These are phyloP conservation scores for Macaca mulatta DNA, from an alignment of 2,113 vertebrate species.

Conservation along the genomic window DNA sequence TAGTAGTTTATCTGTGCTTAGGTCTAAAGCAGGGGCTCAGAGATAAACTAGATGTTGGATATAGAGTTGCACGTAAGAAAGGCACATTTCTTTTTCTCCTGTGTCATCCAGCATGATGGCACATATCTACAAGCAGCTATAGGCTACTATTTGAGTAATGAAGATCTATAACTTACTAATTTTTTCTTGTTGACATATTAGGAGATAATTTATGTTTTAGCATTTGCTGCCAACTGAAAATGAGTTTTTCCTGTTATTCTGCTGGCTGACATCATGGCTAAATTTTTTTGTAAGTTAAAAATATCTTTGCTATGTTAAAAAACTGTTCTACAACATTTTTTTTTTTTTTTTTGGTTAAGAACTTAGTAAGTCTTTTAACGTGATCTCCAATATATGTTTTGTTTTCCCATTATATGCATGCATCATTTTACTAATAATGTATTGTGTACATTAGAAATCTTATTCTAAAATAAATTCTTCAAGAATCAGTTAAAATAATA, in stretches of 20 bases:
- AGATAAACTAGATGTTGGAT: neutral
- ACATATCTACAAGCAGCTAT: neutral
- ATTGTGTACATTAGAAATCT: neutral
- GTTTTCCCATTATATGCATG: neutral
- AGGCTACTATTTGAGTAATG: neutral
- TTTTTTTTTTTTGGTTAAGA: neutral
- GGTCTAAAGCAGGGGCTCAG: neutral
- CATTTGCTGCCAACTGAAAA: neutral
- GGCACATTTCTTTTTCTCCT: neutral
- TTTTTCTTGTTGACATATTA: neutral
- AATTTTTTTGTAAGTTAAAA: neutral
- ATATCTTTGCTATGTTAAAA: neutral
- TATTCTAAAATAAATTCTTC: neutral
- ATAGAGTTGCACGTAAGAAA: neutral
- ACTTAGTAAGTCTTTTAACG: neutral
- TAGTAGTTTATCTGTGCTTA: neutral
- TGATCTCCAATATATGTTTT: neutral
- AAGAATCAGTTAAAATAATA: neutral
- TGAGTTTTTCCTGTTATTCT: neutral
- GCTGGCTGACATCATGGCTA: neutral
- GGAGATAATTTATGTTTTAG: neutral
- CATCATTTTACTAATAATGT: neutral
- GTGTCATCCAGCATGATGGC: neutral
- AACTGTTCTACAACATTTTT: neutral
- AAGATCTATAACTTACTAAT: neutral